Conservation (phyloP, 2,113 vertebrate species). For the Ardeotis arabs region DNA sequence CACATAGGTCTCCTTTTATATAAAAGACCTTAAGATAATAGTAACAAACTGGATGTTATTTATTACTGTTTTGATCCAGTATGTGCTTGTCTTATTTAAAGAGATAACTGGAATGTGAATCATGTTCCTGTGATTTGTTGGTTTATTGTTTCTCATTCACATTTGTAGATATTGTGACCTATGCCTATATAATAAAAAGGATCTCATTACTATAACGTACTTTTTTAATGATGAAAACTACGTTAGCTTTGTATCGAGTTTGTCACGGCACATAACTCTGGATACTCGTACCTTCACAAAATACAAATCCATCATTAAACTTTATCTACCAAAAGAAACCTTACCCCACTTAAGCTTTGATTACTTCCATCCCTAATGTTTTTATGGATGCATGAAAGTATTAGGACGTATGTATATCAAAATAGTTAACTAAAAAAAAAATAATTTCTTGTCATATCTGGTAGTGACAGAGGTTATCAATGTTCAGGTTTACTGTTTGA, state of each 20-base stretch:
- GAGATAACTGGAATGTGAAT: constrained; percentile 85
- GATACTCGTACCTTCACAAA: constrained; percentile 53
- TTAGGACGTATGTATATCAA: constrained; percentile 67
- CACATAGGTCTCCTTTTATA: constrained; percentile 73
- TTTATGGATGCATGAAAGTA: constrained; percentile 75
- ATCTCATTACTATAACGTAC: constrained; percentile 70
- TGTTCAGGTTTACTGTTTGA: constrained; percentile 72
- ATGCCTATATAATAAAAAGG: constrained; percentile 82
- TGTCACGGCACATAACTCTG: constrained; percentile 51
- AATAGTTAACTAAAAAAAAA: constrained; percentile 60
- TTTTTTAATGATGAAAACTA: constrained; percentile 69
- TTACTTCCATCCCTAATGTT: constrained; percentile 59
- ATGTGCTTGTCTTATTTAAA: constrained; percentile 94
- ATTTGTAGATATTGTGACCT: constrained; percentile 87
- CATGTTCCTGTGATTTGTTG: constrained; percentile 83
- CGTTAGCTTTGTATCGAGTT: constrained; percentile 73
- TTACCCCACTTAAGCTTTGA: constrained; percentile 52
- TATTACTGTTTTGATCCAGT: constrained; percentile 89
- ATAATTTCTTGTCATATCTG: constrained; percentile 65
- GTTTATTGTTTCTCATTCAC: constrained; percentile 79
- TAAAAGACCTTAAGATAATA: constrained; percentile 79
- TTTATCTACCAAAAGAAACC: constrained; percentile 67
- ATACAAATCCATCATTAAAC: constrained; percentile 60
- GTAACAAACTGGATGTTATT: constrained; percentile 89
- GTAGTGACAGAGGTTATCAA: constrained; percentile 74